Conservation (phyloP, 2,113 vertebrate species). For the Patagioenas fasciata region DNA sequence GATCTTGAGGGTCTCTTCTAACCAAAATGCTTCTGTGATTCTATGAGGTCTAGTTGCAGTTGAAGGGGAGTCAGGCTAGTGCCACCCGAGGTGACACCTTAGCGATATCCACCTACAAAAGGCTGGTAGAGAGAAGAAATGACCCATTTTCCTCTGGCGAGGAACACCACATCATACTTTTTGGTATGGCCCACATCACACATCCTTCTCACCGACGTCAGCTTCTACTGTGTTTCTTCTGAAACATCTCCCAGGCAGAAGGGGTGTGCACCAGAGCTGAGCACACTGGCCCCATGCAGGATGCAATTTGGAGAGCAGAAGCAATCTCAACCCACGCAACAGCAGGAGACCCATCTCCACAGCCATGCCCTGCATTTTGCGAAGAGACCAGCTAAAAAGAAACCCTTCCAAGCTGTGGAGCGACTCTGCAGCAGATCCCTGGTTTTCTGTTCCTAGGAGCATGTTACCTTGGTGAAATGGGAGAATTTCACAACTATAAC, state of each 20-base stretch:
- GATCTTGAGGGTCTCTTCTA: no score
- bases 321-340: rapidly evolving
- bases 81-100: not conserved
- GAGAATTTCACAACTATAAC: not conserved
- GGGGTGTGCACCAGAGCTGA: not conserved
- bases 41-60: not conserved
- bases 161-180: not conserved
- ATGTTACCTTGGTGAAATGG: not conserved
- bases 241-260: not conserved
- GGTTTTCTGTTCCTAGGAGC: not conserved
- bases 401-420: not conserved
- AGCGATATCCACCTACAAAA: not conserved
- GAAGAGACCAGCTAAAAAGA: not conserved
- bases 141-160: rapidly evolving
- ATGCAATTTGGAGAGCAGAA: not conserved
- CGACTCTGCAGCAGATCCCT: not conserved
- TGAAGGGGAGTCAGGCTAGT: not conserved
- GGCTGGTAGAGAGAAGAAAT: not conserved
- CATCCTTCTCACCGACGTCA: not conserved
- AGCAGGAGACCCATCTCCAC: rapidly evolving
- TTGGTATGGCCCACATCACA: not conserved
- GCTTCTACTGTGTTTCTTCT: not conserved
- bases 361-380: not conserved
- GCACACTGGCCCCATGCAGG: rapidly evolving
- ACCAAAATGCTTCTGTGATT: no score